A percentile compares a stretch with the other conserved stretches of the same genome.
These are phyloP conservation scores for Omphaloscelis lunosa DNA, from an alignment of 2,888 invertebrate species.

Conservation along the genomic window DNA sequence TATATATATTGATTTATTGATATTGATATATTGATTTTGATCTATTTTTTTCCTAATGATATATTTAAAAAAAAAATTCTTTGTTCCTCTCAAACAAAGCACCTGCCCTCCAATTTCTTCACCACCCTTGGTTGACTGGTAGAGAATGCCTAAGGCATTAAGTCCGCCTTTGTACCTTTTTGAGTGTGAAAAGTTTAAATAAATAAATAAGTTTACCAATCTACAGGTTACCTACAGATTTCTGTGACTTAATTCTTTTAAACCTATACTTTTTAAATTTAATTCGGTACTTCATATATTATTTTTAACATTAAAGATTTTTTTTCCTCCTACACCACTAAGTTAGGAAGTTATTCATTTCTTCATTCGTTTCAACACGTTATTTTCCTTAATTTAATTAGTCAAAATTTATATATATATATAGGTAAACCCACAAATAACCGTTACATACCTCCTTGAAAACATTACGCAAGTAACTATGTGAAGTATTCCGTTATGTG, in stretches of 20 bases:
- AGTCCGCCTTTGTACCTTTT: no score
- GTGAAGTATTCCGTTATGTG: background rate
- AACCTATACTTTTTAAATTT: background rate
- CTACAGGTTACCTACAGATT: no score
- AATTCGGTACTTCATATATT: background rate
- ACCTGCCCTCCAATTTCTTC: no score
- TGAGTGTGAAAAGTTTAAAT: no score
- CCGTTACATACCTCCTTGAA: background rate
- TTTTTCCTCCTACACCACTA: slow-evolving; percentile 4
- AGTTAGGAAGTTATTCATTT: slow-evolving; percentile 26
- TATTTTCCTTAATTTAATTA: slow-evolving; percentile 36
- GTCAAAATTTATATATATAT: background rate
- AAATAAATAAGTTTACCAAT: no score
- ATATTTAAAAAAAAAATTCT: no score
- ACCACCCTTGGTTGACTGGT: no score
- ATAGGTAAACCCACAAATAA: slow-evolving; percentile 30
- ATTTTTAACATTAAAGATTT: background rate
- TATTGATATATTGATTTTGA: no score
- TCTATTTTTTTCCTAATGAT: no score
- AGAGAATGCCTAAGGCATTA: no score
- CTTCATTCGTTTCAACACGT: background rate
- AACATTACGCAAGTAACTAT: background rate
- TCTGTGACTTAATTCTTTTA: background rate
- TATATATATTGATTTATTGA: no score
- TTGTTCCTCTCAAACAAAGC: no score